Conservation (phyloP, 2,797 vertebrate genomes). For the Orestias chungarensis region DNA sequence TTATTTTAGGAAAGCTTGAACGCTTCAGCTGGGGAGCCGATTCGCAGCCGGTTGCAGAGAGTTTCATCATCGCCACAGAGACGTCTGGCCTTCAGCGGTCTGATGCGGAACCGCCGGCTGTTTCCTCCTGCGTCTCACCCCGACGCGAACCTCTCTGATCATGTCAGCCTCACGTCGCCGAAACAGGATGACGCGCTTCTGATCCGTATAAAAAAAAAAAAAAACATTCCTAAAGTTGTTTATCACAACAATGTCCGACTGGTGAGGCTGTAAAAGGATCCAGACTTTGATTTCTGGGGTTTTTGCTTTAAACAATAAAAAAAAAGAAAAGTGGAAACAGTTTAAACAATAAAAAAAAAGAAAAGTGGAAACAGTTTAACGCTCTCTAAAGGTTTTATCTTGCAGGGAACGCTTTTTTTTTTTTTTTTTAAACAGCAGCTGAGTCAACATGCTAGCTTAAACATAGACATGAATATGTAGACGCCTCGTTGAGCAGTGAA, state of each 20-base stretch:
- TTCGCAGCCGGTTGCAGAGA: constrained; percentile 53
- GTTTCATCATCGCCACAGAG: constrained; percentile 76
- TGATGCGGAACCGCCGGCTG: constrained; percentile 13
- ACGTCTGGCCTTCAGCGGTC: constrained; percentile 51
- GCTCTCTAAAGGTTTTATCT: no score
- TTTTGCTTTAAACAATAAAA: not conserved
- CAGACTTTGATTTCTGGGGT: not conserved
- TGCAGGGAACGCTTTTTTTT: no score
- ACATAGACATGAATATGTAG: no score
- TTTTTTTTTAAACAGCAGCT: no score
- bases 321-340: not conserved
- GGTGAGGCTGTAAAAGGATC: not conserved
- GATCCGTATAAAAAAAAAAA: no score
- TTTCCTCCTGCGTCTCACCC: constrained; percentile 4
- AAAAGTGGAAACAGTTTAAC: not conserved
- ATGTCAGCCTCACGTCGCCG: constrained; percentile 19
- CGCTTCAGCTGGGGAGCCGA: not conserved
- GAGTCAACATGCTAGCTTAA: no score
- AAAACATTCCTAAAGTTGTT: not conserved
- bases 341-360: not conserved
- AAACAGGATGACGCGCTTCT: not conserved
- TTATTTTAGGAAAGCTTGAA: not conserved
- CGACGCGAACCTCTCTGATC: constrained; percentile 22
- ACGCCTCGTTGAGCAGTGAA: no score
- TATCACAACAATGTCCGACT: not conserved